phyloP scores from a whole-genome alignment of 30 jellyfish, hydroid and myxozoan species.

The Chrysaora quinquecirrha region DNA sequence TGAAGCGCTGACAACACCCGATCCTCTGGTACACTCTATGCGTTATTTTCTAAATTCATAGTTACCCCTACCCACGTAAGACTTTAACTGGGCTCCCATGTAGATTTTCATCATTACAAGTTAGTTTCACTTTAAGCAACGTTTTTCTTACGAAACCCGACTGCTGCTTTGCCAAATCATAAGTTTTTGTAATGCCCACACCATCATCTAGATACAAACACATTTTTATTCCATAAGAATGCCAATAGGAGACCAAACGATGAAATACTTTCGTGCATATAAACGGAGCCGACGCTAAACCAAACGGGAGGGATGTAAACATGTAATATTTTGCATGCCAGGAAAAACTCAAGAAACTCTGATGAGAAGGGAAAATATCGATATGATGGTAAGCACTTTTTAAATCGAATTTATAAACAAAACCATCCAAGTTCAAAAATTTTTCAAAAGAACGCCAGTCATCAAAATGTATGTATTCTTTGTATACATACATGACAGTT shows the following conservation, averaged over 20 bases:
- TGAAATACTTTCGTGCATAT: conserved; percentile 24
- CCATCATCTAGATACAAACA: conserved; percentile 21
- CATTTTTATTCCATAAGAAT: conserved; percentile 6
- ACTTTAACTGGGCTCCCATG: too few relatives aligned
- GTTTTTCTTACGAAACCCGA: neutral
- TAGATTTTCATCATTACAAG: conserved; percentile 35
- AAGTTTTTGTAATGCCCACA: too few relatives aligned
- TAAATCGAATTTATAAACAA: neutral
- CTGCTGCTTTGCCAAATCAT: too few relatives aligned
- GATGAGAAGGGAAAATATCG: conserved; percentile 25
- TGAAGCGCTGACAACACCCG: neutral
- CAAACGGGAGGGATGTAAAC: conserved; percentile 32
- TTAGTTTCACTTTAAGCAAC: neutral
- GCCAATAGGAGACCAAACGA: conserved; percentile 27
- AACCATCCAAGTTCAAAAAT: neutral
- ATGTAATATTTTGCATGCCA: conserved; percentile 23
- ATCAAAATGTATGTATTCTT: neutral
- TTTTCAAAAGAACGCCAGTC: neutral
- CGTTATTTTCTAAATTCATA: neutral
- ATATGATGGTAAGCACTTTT: conserved; percentile 22
- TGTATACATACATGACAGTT: neutral
- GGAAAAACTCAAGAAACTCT: conserved; percentile 15
- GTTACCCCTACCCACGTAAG: conserved; percentile 26
- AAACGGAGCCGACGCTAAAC: conserved; percentile 36
- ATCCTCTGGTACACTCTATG: conserved; percentile 6